A percentile compares a stretch with the other conserved stretches of the same genome.
Evolutionary conservation across 2,888 invertebrate genomes (phyloP).

Genomic region (Tipula vernalis): DNA sequence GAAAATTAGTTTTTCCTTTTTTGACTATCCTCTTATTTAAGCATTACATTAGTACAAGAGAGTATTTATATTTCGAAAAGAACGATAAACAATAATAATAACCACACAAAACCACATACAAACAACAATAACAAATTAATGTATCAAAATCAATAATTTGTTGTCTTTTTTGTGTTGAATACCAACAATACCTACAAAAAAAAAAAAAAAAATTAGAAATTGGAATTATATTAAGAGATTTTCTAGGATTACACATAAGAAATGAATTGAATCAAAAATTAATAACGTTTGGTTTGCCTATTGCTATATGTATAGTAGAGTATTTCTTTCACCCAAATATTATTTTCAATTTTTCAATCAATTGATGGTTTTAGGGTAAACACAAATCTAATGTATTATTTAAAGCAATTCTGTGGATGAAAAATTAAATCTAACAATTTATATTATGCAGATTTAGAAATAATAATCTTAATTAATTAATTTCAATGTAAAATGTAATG

Average conservation of each 20-base stretch:
- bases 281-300: background rate
- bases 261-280: background rate
- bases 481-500: too few relatives aligned
- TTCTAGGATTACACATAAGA: background rate
- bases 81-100: background rate
- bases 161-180: background rate
- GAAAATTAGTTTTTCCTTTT: background rate
- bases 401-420: background rate
- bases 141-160: background rate
- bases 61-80: background rate
- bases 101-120: background rate
- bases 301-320: background rate
- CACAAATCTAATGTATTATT: background rate
- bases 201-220: too few relatives aligned
- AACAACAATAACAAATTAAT: background rate
- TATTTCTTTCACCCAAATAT: background rate
- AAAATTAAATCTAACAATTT: background rate
- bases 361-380: background rate
- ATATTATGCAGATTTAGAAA: background rate
- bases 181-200: background rate
- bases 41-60: background rate
- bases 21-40: background rate
- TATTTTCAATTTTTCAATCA: background rate
- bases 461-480: too few relatives aligned
- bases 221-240: background rate